phyloP scores from a whole-genome alignment of 2,888 invertebrate genomes.

The Cheilosia scutellata region DNA sequence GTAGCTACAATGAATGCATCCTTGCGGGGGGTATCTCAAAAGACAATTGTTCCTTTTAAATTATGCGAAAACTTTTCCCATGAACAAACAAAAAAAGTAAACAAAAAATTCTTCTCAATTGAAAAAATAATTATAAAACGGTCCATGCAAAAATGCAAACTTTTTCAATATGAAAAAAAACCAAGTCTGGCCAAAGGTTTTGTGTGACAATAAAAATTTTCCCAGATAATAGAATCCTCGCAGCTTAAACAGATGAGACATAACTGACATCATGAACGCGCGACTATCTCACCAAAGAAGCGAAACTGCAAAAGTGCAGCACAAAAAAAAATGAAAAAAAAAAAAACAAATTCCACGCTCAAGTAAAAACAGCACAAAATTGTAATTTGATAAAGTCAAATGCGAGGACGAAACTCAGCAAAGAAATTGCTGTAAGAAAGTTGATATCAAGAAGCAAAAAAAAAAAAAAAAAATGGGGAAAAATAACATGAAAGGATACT shows the following conservation, averaged over 20 bases:
- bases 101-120: not conserved
- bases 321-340: not conserved
- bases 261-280: conserved; percentile 25
- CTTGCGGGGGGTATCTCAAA: not conserved
- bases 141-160: conserved; percentile 41
- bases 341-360: conserved; percentile 22
- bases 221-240: conserved; percentile 60
- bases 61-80: conserved; percentile 35
- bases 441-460: conserved; percentile 31
- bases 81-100: conserved; percentile 8
- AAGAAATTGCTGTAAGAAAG: conserved; percentile 40
- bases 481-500: not conserved
- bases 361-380: conserved; percentile 35
- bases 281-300: conserved; percentile 5
- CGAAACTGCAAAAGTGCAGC: conserved; percentile 45
- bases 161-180: conserved; percentile 59
- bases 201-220: conserved; percentile 45
- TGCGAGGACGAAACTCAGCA: conserved; percentile 20
- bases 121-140: conserved; percentile 5
- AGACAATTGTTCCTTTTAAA: conserved; percentile 44
- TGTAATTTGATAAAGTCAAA: conserved; percentile 68
- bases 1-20: too few relatives aligned
- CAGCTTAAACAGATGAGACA: conserved; percentile 65
- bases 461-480: conserved; percentile 7
- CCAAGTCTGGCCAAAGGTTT: conserved; percentile 26